A percentile compares a stretch with the other conserved stretches of the same genome.
These are phyloP conservation scores for Huso huso DNA, from an alignment of 2,797 vertebrate genomes.

Conservation along the genomic window DNA sequence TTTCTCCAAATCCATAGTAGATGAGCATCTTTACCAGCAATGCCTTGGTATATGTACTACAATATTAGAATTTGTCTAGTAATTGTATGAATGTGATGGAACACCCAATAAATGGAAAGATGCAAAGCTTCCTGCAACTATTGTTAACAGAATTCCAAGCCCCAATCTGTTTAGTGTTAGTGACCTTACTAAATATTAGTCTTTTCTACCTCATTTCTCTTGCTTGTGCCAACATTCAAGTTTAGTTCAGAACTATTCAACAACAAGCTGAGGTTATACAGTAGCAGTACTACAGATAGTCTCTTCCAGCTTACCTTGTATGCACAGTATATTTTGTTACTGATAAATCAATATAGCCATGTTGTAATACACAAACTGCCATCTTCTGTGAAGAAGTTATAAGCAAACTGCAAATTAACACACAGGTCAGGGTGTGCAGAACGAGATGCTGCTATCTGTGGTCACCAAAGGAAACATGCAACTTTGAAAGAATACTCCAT, in stretches of 20 bases:
- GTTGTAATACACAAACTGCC: conserved; percentile 57
- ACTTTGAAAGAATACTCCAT: conserved; percentile 41
- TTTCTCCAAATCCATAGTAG: conserved; percentile 35
- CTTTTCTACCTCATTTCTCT: conserved; percentile 49
- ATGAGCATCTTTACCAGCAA: conserved; percentile 35
- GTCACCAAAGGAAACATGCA: conserved; percentile 59
- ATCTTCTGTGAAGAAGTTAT: conserved; percentile 56
- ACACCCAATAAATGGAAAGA: conserved; percentile 25
- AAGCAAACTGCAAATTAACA: conserved; percentile 60
- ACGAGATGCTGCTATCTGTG: conserved; percentile 46
- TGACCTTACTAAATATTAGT: conserved; percentile 60
- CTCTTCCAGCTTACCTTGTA: conserved; percentile 47
- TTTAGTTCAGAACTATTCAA: conserved; percentile 54
- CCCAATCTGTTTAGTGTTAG: conserved; percentile 51
- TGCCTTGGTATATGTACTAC: conserved; percentile 7
- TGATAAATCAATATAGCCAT: conserved; percentile 62
- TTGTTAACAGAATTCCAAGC: conserved; percentile 34
- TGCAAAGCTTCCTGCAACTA: not conserved
- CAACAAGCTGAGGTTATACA: conserved; percentile 48
- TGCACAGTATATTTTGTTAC: conserved; percentile 52
- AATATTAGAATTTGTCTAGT: conserved; percentile 19
- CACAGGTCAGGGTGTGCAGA: conserved; percentile 43
- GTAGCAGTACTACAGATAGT: conserved; percentile 37
- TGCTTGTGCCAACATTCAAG: conserved; percentile 45
- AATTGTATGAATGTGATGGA: conserved; percentile 33